Base-by-base conservation (phyloP, 2,888 invertebrate species). In the Rhagophthalmus giganteus region DNA sequence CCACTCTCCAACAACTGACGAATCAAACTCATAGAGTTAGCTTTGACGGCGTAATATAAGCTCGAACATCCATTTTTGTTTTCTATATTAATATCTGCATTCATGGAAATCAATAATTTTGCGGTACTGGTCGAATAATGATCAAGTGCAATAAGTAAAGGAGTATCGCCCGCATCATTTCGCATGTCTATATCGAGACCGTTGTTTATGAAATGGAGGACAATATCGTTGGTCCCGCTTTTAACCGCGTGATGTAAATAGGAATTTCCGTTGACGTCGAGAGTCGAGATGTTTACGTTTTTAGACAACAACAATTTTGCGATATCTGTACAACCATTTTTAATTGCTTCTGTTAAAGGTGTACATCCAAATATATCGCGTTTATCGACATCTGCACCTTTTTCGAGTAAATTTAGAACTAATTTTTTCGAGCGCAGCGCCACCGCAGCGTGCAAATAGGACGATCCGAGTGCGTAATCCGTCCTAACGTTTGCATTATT, bases 321-420 rank as follows among this genome's bases (percentile, higher is more conserved):
- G 8, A 33, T 9, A 11, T 14, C 16, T 1, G 20, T 7, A 10
- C 16, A 33, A 9, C 15, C 15, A 10, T 33, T 7, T 20, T 20
- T n/a, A 8, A 33, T 14, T 9, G 33, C 33, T n/a, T 16, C 7
- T 6, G 6, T 3, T 9, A 33, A 9, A 4, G 33, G 16, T 15
- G 33, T 33, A 5, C 20, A 10, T 2, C 20, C 1, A 9, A n/a
- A 2, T 33, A 10, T 33, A 33, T 16, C 15, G 15, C 2, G 5
- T 16, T 9, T 33, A 15, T 33, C 20, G 15, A 33, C 20, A 33
- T 33, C 33, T 16, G 16, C 8, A 4, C 33, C 33, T 14, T 9
- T 14, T 10, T 15, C 2, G 2, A 33, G 10, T n/a, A 33, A 33
- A 6, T 8, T 5, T n/a, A 10, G 10, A 16, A 15, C 9, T 16